Percentiles rank a stretch among this genome's conserved stretches.
phyloP scores from a whole-genome alignment of 2,888 invertebrate species.

The Anthoptus insignis region DNA sequence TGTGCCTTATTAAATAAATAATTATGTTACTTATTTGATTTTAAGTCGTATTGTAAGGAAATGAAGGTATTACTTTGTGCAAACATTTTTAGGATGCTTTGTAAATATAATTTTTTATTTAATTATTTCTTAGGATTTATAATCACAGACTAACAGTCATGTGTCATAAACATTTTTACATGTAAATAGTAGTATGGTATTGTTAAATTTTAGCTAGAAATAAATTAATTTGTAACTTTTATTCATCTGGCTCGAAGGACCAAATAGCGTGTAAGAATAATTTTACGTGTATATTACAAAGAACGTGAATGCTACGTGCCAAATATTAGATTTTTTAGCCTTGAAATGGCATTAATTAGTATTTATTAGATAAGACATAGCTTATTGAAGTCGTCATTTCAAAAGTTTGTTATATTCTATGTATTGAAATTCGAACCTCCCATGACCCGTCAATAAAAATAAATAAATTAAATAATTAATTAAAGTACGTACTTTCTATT shows the following conservation, averaged over 20 bases:
- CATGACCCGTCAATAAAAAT: too few species aligned
- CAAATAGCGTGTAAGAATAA: slow-evolving; percentile 14
- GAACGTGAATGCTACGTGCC: slow-evolving; percentile 29
- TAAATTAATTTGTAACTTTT: not conserved
- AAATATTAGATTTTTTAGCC: slow-evolving; percentile 24
- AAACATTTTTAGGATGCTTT: not conserved
- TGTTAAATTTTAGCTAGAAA: too few species aligned
- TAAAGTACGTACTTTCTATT: too few species aligned
- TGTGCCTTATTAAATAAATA: slow-evolving; percentile 71
- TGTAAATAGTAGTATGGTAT: not conserved
- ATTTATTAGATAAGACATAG: slow-evolving; percentile 19
- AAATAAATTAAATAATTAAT: too few species aligned
- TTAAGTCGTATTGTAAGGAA: slow-evolving; percentile 2
- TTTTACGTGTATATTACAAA: slow-evolving; percentile 18
- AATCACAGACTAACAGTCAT: not conserved
- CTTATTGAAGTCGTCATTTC: too few species aligned
- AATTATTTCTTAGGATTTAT: not conserved
- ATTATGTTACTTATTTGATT: slow-evolving; percentile 24
- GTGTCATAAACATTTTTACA: not conserved
- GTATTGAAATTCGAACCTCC: too few species aligned
- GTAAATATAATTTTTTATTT: slow-evolving; percentile 20
- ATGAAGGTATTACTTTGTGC: not conserved
- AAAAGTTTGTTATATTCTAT: too few species aligned
- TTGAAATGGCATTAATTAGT: slow-evolving; percentile 33
- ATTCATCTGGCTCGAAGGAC: slow-evolving; percentile 11